Evolutionary conservation across 53 echinoderm and acorn worm species (phyloP), one percentile per base, ranked within the genome.

Genomic region (Patiria pectinifera): DNA sequence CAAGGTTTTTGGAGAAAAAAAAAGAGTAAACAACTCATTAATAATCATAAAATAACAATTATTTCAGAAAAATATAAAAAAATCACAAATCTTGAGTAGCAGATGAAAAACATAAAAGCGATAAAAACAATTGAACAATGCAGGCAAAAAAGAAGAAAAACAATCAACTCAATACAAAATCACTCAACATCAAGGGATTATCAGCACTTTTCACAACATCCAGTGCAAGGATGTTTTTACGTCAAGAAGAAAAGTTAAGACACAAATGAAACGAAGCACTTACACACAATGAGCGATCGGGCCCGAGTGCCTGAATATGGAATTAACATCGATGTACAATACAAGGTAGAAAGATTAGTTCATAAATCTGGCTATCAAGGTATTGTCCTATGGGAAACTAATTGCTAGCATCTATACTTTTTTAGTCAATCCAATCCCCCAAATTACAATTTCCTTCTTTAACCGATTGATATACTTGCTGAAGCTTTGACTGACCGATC

Each of bases 201-300:
- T 66, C 15, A 66, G 66, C 66, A 66, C 66, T 16, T 11, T 66
- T 66, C 15, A 66, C 66, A 21, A n/a, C 11, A 74, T 10, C 19
- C 74, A 74, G 74, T 74, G 74, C 74, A 10, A 4, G 11, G 4
- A 74, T 74, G 15, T 16, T 3, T 66, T 18, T 66, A 66, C 66
- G 5, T 25, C 76, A 76, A 76, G 4, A 19, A 22, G 76, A 76
- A 76, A 23, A 76, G 11, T 79, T 44, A 45, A 79, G 7, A 78
- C 19, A 47, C 11, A 22, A 35, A 79, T 45, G 48, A 23, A 76
- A 76, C 48, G 58, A 9, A 58, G 6, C 16, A 82, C 82, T 82
- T 82, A 82, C 82, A 82, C 82, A 82, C 59, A 82, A 53, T 82
- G 82, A 49, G 14, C 16, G 82, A 23, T 58, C 82, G 14, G 59